Evolutionary conservation across 1,140 invertebrate genomes (phyloP).

Genomic region (Anastrepha obliqua): DNA sequence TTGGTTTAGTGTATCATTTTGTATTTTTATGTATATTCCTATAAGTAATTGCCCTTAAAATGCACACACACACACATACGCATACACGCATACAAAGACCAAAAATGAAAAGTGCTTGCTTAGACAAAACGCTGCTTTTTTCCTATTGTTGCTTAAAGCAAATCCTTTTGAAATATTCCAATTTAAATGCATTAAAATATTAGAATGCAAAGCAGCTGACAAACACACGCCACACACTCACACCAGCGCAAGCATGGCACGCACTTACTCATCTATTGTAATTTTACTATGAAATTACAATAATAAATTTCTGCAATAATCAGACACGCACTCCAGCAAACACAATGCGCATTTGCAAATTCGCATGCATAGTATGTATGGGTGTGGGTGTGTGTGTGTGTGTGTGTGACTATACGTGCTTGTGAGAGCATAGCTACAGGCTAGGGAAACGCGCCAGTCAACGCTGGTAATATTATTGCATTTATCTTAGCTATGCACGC

Average conservation of each 20-base stretch:
- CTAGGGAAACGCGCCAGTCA: conserved; percentile 23
- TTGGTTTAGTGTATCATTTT: too few species aligned
- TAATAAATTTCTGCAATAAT: conserved; percentile 43
- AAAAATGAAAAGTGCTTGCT: background rate
- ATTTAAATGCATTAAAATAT: conserved; percentile 55
- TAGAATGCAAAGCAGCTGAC: conserved; percentile 39
- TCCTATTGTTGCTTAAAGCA: background rate
- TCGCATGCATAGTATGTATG: background rate
- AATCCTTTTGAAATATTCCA: conserved; percentile 38
- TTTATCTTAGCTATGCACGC: conserved; percentile 42
- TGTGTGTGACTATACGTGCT: background rate
- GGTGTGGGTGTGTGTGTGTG: background rate
- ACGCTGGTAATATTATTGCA: conserved; percentile 45
- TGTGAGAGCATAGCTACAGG: background rate
- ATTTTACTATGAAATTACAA: conserved; percentile 38
- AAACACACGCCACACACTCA: background rate
- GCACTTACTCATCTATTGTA: conserved; percentile 22
- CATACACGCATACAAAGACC: background rate
- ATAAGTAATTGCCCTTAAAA: background rate
- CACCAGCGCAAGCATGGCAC: background rate
- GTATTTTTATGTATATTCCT: too few species aligned
- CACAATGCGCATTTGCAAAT: background rate
- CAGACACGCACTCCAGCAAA: background rate
- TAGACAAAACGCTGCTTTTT: background rate
- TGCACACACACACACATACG: background rate